phyloP scores from a whole-genome alignment of 2,797 vertebrate species.

The Orestias chungarensis region DNA sequence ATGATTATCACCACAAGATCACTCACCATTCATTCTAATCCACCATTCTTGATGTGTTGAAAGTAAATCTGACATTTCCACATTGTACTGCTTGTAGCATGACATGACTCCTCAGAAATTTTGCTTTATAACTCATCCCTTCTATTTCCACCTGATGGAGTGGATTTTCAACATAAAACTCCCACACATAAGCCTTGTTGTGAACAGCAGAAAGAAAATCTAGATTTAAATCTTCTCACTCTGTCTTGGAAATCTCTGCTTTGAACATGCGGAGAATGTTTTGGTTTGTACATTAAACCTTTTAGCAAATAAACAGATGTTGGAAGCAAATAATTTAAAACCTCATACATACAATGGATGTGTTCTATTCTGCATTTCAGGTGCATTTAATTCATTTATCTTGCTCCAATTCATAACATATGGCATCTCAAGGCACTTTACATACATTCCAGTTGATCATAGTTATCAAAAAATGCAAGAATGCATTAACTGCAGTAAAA shows the following conservation, averaged over 20 bases:
- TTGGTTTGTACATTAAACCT: not conserved
- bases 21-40: not conserved
- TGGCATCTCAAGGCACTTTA: too few relatives aligned
- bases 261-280: not conserved
- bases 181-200: not conserved
- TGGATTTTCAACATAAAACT: constrained; percentile 1
- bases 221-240: not conserved
- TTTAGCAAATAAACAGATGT: not conserved
- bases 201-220: not conserved
- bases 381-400: too few relatives aligned
- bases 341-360: not conserved
- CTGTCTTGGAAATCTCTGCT: not conserved
- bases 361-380: not conserved
- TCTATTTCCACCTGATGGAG: not conserved
- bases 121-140: not conserved
- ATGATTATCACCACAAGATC: not conserved
- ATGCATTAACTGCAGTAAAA: not conserved
- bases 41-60: not conserved
- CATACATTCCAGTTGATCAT: too few relatives aligned
- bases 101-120: not conserved
- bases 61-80: not conserved
- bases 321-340: constrained; percentile 1
- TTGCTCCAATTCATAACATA: too few relatives aligned
- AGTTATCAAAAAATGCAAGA: too few relatives aligned
- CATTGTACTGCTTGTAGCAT: not conserved